phyloP scores from a whole-genome alignment of 1,140 invertebrate genomes.

The Arion vulgaris region DNA sequence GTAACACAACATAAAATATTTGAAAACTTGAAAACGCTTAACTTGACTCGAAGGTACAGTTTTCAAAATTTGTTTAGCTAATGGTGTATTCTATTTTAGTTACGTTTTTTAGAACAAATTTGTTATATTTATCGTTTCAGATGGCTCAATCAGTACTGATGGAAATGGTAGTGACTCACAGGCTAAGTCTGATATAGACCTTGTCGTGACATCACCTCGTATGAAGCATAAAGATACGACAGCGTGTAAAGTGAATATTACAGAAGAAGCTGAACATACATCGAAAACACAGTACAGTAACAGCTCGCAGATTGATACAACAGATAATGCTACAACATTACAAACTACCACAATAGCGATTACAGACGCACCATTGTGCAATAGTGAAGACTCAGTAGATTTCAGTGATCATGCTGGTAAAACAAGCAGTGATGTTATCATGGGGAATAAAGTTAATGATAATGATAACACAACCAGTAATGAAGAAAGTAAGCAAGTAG shows the following conservation, averaged over 20 bases:
- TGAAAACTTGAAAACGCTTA: too few species aligned
- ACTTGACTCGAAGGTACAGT: too few species aligned
- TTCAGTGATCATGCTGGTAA: background rate
- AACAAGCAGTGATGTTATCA: background rate
- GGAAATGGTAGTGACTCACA: background rate
- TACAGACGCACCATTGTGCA: background rate
- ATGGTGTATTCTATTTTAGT: too few species aligned
- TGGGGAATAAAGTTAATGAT: background rate
- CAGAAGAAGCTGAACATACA: background rate
- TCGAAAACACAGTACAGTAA: background rate
- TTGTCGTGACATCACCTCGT: background rate
- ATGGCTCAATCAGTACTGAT: background rate
- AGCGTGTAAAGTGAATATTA: background rate
- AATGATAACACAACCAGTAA: background rate
- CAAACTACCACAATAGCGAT: background rate
- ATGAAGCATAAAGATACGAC: too few species aligned
- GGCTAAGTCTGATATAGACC: background rate
- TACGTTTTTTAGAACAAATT: too few species aligned
- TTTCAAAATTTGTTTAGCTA: too few species aligned
- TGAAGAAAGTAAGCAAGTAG: background rate
- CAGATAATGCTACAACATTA: background rate
- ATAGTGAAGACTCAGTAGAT: background rate
- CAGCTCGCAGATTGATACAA: background rate
- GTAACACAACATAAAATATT: too few species aligned
- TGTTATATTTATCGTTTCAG: background rate